A percentile compares a stretch with the other conserved stretches of the same genome.
Conservation (phyloP, 2,888 invertebrate species). For the Brenthis ino region DNA sequence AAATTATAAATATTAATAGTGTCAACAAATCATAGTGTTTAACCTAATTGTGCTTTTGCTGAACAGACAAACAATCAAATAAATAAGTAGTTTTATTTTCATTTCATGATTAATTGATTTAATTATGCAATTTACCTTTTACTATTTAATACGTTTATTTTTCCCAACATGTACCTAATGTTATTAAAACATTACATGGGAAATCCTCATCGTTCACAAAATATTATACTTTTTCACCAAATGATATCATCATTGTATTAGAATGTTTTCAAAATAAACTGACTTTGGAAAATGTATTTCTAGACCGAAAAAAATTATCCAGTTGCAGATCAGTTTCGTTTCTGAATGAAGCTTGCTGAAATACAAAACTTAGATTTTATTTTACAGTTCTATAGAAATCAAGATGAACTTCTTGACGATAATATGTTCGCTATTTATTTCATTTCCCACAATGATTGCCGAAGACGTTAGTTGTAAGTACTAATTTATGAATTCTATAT, state of each 20-base stretch:
- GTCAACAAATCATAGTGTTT: too few species aligned
- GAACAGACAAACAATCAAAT: too few species aligned
- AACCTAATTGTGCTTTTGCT: too few species aligned
- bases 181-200: conserved; percentile 38
- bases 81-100: too few species aligned
- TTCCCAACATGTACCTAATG: conserved; percentile 8
- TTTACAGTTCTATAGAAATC: conserved; percentile 6
- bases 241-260: conserved; percentile 46
- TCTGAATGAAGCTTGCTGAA: neutral
- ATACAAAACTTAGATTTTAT: neutral
- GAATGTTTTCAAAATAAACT: conserved; percentile 68
- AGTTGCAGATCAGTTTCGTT: conserved; percentile 19
- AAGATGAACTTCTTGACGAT: conserved; percentile 59
- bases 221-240: conserved; percentile 56
- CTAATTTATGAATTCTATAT: conserved; percentile 1
- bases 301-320: conserved; percentile 37
- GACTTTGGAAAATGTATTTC: conserved; percentile 60
- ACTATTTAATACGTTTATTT: neutral
- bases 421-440: conserved; percentile 52
- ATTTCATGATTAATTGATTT: neutral
- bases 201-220: conserved; percentile 56
- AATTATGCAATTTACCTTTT: neutral
- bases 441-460: conserved; percentile 54
- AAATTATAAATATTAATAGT: too few species aligned
- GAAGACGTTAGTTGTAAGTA: conserved; percentile 77